These are phyloP conservation scores for Caenorhabditis tropicalis DNA, from an alignment of 1,140 invertebrate genomes.

Conservation along the genomic window DNA sequence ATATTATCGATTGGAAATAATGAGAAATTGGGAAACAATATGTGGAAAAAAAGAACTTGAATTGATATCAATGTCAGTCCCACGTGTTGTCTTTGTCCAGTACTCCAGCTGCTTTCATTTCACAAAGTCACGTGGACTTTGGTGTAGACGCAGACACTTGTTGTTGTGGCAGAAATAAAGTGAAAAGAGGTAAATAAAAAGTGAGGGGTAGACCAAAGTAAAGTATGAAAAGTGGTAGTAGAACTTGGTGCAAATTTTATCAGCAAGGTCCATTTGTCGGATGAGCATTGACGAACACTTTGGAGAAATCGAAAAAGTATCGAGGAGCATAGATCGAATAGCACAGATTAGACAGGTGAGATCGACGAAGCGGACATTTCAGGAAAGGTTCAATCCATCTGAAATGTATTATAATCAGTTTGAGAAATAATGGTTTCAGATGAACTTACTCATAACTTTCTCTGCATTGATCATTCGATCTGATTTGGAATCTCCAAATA, in stretches of 20 bases:
- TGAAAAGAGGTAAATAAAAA: constrained; percentile 11
- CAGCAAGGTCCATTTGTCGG: constrained; percentile 12
- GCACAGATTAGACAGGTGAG: not conserved
- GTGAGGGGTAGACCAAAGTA: no score
- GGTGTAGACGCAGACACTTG: constrained; percentile 20
- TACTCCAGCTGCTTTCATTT: constrained; percentile 1
- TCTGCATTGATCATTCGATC: constrained; percentile 10
- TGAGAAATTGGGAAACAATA: no score
- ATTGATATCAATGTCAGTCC: not conserved
- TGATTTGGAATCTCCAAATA: constrained; percentile 3
- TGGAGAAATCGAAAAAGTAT: constrained; percentile 8
- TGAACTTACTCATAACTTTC: not conserved
- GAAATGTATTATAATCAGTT: not conserved
- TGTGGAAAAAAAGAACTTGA: not conserved
- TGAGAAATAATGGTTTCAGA: not conserved
- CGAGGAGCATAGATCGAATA: constrained; percentile 5
- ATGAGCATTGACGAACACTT: constrained; percentile 21
- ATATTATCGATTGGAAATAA: no score
- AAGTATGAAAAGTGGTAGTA: no score
- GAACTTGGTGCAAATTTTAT: not conserved
- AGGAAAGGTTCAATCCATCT: constrained; percentile 9
- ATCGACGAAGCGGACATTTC: not conserved
- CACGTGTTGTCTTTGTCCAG: not conserved
- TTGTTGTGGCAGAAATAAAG: not conserved
- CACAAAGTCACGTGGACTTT: not conserved